Conservation (phyloP, 2,888 invertebrate species). For the Sthenelais limicola region DNA sequence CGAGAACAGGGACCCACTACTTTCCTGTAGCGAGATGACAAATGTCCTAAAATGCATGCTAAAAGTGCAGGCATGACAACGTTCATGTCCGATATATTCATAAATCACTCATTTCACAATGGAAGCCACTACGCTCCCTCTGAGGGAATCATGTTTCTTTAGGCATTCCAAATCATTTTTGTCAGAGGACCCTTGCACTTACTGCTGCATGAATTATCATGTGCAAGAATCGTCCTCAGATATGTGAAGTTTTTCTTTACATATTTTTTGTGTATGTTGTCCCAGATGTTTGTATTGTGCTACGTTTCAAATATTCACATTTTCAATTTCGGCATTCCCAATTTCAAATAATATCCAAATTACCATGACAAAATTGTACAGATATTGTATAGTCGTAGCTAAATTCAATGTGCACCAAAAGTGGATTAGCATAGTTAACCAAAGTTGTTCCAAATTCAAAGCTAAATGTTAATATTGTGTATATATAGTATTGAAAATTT, state of each 20-base stretch:
- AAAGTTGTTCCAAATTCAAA: too few species aligned
- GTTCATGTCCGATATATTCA: too few species aligned
- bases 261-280: constrained; percentile 7
- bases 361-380: too few species aligned
- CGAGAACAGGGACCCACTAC: constrained; percentile 39
- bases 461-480: too few species aligned
- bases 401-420: too few species aligned
- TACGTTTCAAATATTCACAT: too few species aligned
- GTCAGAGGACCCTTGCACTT: constrained; percentile 31
- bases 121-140: constrained; percentile 21
- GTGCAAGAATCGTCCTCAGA: constrained; percentile 32
- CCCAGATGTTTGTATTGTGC: constrained; percentile 20
- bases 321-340: too few species aligned
- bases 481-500: too few species aligned
- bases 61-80: constrained; percentile 59
- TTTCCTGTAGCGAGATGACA: constrained; percentile 60
- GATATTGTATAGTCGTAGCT: too few species aligned
- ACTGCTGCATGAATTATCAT: constrained; percentile 25
- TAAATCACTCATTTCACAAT: not conserved
- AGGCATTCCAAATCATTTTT: constrained; percentile 25
- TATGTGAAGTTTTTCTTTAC: constrained; percentile 36
- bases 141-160: constrained; percentile 19
- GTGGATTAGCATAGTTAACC: too few species aligned
- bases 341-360: too few species aligned
- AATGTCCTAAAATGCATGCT: constrained; percentile 68